Conservation (phyloP, 2,113 vertebrate species). For the Paratilapia polleni region DNA sequence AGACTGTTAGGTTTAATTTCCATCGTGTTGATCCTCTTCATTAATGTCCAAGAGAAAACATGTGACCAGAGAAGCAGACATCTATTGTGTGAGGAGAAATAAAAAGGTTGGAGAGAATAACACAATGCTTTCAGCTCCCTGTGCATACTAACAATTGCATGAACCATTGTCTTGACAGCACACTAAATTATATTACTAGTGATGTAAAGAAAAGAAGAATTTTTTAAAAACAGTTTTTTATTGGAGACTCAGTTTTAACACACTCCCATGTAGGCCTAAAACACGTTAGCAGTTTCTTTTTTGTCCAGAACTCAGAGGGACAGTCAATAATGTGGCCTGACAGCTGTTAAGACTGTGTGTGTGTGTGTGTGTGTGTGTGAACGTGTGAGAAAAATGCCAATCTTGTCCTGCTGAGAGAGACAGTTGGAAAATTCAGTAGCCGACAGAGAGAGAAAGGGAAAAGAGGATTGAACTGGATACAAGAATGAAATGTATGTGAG, state of each 20-base stretch:
- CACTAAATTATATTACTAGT: no score
- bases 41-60: neutral
- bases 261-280: neutral
- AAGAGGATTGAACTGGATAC: neutral
- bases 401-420: slow-evolving; percentile 14
- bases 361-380: no score
- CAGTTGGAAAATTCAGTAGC: neutral
- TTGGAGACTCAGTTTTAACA: neutral
- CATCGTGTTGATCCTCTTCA: neutral
- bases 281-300: neutral
- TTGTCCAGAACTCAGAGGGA: neutral
- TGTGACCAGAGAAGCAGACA: neutral
- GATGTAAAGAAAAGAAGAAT: neutral
- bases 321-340: slow-evolving; percentile 10
- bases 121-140: neutral
- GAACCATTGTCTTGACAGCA: neutral
- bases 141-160: neutral
- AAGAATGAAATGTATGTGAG: neutral
- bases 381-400: no score
- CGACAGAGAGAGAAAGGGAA: neutral
- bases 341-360: neutral
- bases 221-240: neutral
- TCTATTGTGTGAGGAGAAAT: neutral
- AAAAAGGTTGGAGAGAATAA: neutral
- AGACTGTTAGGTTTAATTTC: neutral